phyloP scores from a whole-genome alignment of 2,797 vertebrate genomes.

The Apodemus agrarius region DNA sequence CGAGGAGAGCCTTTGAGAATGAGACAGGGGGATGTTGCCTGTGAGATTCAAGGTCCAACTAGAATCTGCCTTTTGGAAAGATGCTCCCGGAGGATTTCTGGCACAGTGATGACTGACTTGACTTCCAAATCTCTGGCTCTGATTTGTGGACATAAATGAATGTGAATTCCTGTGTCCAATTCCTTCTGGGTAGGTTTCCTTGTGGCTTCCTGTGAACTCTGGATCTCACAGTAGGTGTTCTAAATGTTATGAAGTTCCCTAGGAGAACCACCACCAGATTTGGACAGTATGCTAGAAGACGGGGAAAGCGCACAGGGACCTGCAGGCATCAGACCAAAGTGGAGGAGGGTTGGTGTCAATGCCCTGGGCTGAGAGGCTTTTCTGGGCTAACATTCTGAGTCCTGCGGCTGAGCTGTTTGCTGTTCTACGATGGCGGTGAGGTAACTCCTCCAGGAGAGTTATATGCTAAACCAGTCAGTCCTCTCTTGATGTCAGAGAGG shows the following conservation, averaged over 20 bases:
- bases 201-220: not conserved
- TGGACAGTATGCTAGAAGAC: not conserved
- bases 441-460: not conserved
- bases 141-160: not conserved
- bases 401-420: not conserved
- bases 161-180: not conserved
- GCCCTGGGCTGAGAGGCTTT: not conserved
- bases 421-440: not conserved
- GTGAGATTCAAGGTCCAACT: not conserved
- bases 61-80: slow-evolving; percentile 19
- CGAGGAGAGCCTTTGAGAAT: not conserved
- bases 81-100: not conserved
- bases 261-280: not conserved
- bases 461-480: not conserved
- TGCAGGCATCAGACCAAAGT: not conserved
- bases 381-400: not conserved
- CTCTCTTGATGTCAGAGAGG: slow-evolving; percentile 58
- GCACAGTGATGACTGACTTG: not conserved
- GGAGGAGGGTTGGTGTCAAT: not conserved
- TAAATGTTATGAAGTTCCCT: not conserved
- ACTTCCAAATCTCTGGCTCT: not conserved
- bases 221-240: not conserved
- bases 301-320: not conserved
- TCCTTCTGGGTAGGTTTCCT: not conserved
- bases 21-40: not conserved